Evolutionary conservation across 1,140 invertebrate genomes (phyloP).

Genomic region (Camponotus vicinus): DNA sequence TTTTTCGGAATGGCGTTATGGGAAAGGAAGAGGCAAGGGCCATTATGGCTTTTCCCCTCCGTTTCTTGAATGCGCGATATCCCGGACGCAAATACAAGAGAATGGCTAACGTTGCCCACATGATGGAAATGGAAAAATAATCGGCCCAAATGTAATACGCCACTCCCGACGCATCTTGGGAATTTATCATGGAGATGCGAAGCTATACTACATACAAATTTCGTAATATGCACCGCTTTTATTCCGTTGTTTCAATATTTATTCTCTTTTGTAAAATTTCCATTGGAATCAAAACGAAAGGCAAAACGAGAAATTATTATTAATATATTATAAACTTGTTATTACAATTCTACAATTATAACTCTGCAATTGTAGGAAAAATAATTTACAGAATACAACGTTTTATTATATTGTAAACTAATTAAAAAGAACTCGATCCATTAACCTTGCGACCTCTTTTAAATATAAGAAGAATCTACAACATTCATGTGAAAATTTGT

Average conservation of each 20-base stretch:
- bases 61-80: conserved; percentile 61
- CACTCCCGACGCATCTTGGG: conserved; percentile 32
- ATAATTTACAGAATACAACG: not conserved
- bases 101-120: conserved; percentile 18
- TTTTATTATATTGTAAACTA: not conserved
- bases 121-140: conserved; percentile 54
- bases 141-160: conserved; percentile 52
- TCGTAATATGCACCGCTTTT: not conserved
- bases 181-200: conserved; percentile 39
- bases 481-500: not conserved
- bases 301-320: too few relatives aligned
- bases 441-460: not conserved
- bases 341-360: not conserved
- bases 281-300: not conserved
- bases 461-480: not conserved
- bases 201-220: not conserved
- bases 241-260: not conserved
- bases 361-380: not conserved
- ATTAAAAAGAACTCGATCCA: not conserved
- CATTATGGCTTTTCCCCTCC: conserved; percentile 63
- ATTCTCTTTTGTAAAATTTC: conserved; percentile 7
- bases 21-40: not conserved
- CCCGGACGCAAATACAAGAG: conserved; percentile 38
- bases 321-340: not conserved
- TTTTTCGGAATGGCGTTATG: conserved; percentile 63